Evolutionary conservation across 2,888 invertebrate genomes (phyloP), one percentile per base, ranked within the genome.

Genomic region (Zaprionus bogoriensis): DNA sequence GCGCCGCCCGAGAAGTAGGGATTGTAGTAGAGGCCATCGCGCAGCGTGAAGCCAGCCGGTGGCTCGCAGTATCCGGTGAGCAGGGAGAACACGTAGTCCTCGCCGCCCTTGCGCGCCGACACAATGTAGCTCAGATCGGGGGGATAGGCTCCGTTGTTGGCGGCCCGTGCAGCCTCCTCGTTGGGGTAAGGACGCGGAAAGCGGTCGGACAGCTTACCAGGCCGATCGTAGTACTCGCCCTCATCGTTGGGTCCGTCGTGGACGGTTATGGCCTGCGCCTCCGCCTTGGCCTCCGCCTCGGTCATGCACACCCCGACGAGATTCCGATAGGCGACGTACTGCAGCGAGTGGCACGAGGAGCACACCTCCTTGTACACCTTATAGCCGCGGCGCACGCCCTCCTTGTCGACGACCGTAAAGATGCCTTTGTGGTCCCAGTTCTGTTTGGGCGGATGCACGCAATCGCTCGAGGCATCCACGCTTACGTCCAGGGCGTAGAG

Each of bases 351-450:
- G 88, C 99, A 99, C 0, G 99, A 98, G 46, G 99, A 95, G 92
- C 99, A 99, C 25, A 99, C 99, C 91, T 99, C 98, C 92, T 99
- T 99, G 92, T 99, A 99, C 0, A 99, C 99, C 92, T 97, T 96
- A 90, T 96, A 98, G 36, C 97, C 97, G 83, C 98, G 94, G 50
- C 97, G 94, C 58, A 97, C 92, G 87, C 97, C 96, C 57, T 95
- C 94, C 92, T 97, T 98, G 91, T 99, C 98, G 22, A 97, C 90
- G 5, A 97, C 93, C 41, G 92, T 91, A 79, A 98, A 93, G 64
- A 93, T 82, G 14, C 98, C 97, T 52, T 92, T 92, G 86, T 98
- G 98, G 74, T 91, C 93, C 99, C 99, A 99, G 2, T 95, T 95
- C 86, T 95, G 94, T 23, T 93, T 92, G 0, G 96, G 95, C 3